These are phyloP conservation scores for Columba janthina DNA, from an alignment of 2,113 vertebrate species.

Conservation along the genomic window DNA sequence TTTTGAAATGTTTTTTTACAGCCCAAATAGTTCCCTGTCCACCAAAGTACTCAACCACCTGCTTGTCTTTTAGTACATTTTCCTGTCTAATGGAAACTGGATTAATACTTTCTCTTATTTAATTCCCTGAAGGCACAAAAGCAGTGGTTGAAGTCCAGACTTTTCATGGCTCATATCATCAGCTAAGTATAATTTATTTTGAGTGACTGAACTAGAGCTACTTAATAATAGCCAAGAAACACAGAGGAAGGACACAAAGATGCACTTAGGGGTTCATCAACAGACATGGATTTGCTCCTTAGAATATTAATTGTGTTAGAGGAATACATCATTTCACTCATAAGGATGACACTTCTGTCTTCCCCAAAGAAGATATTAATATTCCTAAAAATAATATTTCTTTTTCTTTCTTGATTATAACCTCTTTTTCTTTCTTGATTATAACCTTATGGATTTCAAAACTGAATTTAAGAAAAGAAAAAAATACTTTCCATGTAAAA, in stretches of 20 bases:
- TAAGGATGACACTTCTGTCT: not conserved
- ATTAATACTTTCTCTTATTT: not conserved
- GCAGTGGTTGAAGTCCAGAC: not conserved
- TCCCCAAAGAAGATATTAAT: not conserved
- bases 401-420: not conserved
- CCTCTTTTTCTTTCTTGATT: not conserved
- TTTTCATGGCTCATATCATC: not conserved
- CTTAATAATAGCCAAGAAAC: conserved; percentile 19
- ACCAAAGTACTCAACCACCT: not conserved
- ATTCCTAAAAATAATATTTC: not conserved
- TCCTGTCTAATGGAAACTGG: not conserved
- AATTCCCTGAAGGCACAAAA: not conserved
- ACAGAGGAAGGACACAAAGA: not conserved
- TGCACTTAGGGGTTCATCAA: not conserved
- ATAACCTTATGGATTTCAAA: not conserved
- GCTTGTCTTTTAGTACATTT: not conserved
- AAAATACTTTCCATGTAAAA: not conserved
- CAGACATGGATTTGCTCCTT: not conserved
- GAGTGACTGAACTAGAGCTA: not conserved
- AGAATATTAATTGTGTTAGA: not conserved
- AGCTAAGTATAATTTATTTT: conserved; percentile 9
- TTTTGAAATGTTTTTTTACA: not conserved
- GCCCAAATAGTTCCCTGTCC: not conserved
- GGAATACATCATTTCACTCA: not conserved
- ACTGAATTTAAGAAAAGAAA: not conserved